Evolutionary conservation across 2,888 invertebrate species (phyloP).

Genomic region (Druceiella hillmani): DNA sequence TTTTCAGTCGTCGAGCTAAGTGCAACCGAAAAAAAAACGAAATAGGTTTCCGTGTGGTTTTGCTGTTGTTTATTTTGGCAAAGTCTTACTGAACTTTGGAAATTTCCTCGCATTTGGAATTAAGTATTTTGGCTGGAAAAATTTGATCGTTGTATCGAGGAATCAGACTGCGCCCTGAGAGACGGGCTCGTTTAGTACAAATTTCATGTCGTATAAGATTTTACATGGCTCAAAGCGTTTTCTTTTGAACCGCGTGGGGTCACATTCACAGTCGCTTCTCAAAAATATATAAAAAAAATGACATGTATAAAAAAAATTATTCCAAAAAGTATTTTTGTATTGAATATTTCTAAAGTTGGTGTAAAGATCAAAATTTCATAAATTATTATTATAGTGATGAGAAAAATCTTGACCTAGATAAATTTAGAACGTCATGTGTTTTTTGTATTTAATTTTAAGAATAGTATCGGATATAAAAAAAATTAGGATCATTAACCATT

Average conservation of each 20-base stretch:
- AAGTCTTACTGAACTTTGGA: conserved; percentile 4
- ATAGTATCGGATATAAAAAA: conserved; percentile 57
- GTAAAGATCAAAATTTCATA: conserved; percentile 57
- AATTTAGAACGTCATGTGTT: conserved; percentile 53
- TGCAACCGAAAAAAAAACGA: background rate
- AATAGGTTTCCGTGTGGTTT: background rate
- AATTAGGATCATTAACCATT: conserved; percentile 67
- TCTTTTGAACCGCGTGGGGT: conserved; percentile 39
- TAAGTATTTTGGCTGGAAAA: conserved; percentile 31
- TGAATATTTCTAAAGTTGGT: conserved; percentile 57
- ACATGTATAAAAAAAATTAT: conserved; percentile 55
- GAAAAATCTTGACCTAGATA: conserved; percentile 46
- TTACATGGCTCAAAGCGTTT: conserved; percentile 53
- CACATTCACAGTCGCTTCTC: conserved; percentile 33
- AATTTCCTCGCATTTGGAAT: conserved; percentile 52
- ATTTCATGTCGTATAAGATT: conserved; percentile 52
- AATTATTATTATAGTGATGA: conserved; percentile 45
- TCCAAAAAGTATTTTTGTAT: conserved; percentile 57
- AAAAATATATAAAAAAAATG: conserved; percentile 34
- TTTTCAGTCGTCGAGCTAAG: too few relatives aligned
- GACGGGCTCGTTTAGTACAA: conserved; percentile 43
- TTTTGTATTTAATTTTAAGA: conserved; percentile 57
- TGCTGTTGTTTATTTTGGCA: background rate
- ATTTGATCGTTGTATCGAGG: background rate
- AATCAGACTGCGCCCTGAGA: background rate